phyloP scores from a whole-genome alignment of 2,113 vertebrate species.

The Ancistrus triradiatus region DNA sequence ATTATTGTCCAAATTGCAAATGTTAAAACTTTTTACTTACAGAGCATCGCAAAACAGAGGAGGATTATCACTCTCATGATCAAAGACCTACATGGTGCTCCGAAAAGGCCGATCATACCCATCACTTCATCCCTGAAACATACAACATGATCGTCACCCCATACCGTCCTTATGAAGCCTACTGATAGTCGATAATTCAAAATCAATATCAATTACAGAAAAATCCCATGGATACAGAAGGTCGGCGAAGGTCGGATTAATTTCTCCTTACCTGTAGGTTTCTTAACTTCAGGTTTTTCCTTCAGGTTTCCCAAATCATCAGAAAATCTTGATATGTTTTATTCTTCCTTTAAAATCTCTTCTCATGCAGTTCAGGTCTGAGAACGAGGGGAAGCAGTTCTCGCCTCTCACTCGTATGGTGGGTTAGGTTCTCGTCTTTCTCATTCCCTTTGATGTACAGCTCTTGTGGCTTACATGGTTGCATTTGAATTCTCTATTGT shows the following conservation, averaged over 20 bases:
- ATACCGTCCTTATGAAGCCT: no score
- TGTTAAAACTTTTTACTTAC: conserved; percentile 24
- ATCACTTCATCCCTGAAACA: conserved; percentile 34
- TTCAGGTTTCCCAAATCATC: background rate
- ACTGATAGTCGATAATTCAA: no score
- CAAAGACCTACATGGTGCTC: conserved; percentile 6
- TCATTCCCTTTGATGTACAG: conserved; percentile 1
- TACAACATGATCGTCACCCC: background rate
- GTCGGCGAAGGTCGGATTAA: background rate
- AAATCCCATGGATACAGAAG: background rate
- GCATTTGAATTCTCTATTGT: background rate
- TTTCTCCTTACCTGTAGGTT: conserved; percentile 20
- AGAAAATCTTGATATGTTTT: no score
- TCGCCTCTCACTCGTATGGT: background rate
- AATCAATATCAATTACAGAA: background rate
- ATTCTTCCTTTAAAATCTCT: no score
- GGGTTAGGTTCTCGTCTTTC: background rate
- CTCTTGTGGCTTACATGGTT: conserved; percentile 8
- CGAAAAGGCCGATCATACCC: background rate
- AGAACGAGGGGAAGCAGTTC: background rate
- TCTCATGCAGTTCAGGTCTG: no score
- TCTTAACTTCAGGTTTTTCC: background rate
- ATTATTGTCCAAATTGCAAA: no score
- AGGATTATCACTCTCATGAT: conserved; percentile 24
- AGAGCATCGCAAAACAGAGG: conserved; percentile 19